phyloP scores from a whole-genome alignment of 2,888 invertebrate species.

The Volucella zonaria region DNA sequence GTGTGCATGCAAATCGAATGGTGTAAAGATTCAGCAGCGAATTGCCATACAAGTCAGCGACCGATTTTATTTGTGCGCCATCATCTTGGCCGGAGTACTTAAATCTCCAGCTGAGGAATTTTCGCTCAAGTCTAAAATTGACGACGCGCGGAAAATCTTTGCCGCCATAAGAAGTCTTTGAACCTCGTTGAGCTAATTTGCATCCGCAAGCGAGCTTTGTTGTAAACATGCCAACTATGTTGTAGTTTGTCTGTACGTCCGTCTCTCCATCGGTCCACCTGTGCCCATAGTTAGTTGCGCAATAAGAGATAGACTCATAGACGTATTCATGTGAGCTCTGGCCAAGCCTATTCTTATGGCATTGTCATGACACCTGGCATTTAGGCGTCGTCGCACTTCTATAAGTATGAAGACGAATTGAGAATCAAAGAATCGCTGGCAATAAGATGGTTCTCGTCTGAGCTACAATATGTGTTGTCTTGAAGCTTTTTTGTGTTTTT shows the following conservation, averaged over 20 bases:
- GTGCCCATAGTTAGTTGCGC: conserved; percentile 27
- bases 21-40: conserved; percentile 34
- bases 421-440: conserved; percentile 15
- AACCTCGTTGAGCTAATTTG: conserved; percentile 38
- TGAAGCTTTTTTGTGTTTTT: conserved; percentile 21
- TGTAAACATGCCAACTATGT: conserved; percentile 45
- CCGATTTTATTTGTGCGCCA: conserved; percentile 61
- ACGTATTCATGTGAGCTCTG: conserved; percentile 19
- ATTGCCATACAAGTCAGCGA: conserved; percentile 53
- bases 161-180: conserved; percentile 13
- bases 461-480: neutral
- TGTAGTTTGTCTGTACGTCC: conserved; percentile 1
- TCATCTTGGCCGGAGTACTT: conserved; percentile 39
- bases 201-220: conserved; percentile 37
- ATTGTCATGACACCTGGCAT: conserved; percentile 47
- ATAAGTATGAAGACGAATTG: conserved; percentile 27
- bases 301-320: conserved; percentile 7
- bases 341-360: conserved; percentile 58
- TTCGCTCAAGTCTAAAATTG: conserved; percentile 15
- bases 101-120: conserved; percentile 41
- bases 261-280: conserved; percentile 18
- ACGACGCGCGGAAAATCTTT: neutral
- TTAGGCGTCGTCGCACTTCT: neutral
- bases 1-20: conserved; percentile 62
- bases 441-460: conserved; percentile 30